Evolutionary conservation across 2,888 invertebrate genomes (phyloP), one percentile per base, ranked within the genome.

Genomic region (Ectropis crepuscularia): DNA sequence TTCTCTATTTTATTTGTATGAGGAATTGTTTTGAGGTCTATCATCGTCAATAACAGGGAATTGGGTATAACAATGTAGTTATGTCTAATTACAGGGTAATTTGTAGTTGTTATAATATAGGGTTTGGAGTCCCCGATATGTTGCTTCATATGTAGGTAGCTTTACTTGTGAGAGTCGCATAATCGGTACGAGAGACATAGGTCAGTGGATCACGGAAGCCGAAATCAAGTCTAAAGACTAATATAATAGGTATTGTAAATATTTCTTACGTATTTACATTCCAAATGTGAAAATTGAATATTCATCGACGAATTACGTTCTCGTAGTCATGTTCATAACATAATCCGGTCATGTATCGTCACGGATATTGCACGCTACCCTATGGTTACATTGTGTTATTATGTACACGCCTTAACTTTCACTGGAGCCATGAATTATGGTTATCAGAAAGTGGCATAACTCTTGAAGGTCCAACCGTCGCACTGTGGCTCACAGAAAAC

Each of bases 351-450:
- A 77, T 71, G 75, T 74, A 67, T 70, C 70, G 80, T 84, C 76
- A 78, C 83, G 86, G 85, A 88, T 83, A 80, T 89, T 85, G 85
- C 85, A 75, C 78, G 78, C 57, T 74, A 74, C 69, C 72, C 78
- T 76, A 80, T 83, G 73, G 78, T 80, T 66, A 68, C 79, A 77
- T 74, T 74, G 71, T 77, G 72, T 75, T 77, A 73, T 77, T 73
- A 74, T 74, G 65, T 75, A 73, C 69, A 64, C 65, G 80, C 60
- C 60, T 61, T 36, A 36, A 65, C 84, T 85, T 85, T 85, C 84
- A 82, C 83, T 81, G 38, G 59, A 65, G 73, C 77, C 76, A 80
- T 83, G 77, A 75, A 68, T 72, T 72, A 72, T 70, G 70, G 68
- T 60, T 68, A 70, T 72, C 70, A 67, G 71, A 72, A 69, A 72